These are phyloP conservation scores for Sebastes wilsoni DNA, from an alignment of 2,797 vertebrate genomes.

Conservation along the genomic window DNA sequence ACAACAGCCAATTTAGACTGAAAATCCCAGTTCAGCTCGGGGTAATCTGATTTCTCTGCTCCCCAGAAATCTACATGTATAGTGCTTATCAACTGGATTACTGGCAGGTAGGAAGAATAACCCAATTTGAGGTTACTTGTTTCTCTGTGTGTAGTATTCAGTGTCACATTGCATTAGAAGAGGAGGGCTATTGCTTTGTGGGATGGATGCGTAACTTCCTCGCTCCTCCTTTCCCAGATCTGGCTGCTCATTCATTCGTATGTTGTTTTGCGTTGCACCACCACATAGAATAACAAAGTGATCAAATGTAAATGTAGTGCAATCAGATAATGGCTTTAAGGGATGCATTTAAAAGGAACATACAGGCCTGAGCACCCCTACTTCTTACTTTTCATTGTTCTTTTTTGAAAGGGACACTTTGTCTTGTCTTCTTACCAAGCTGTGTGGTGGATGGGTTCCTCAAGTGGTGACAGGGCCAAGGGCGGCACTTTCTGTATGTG, in stretches of 20 bases:
- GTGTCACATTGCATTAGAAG: slow-evolving; percentile 82
- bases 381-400: not conserved
- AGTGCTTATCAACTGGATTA: slow-evolving; percentile 88
- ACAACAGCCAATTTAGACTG: slow-evolving; percentile 81
- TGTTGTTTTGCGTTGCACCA: slow-evolving; percentile 32
- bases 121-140: slow-evolving; percentile 86
- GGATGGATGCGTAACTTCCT: slow-evolving; percentile 65
- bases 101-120: slow-evolving; percentile 87
- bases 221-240: slow-evolving; percentile 45
- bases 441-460: not conserved
- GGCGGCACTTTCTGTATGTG: not conserved
- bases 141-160: slow-evolving; percentile 85
- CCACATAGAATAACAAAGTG: slow-evolving; percentile 38
- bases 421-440: not conserved
- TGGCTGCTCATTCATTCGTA: slow-evolving; percentile 41
- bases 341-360: slow-evolving; percentile 29
- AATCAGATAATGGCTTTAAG: slow-evolving; percentile 63
- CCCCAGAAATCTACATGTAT: slow-evolving; percentile 87
- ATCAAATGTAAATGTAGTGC: slow-evolving; percentile 57
- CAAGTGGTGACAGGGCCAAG: not conserved
- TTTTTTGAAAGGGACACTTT: not conserved
- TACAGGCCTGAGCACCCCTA: not conserved
- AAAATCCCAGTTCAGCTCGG: slow-evolving; percentile 81
- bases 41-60: slow-evolving; percentile 86
- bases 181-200: slow-evolving; percentile 74